phyloP scores from a whole-genome alignment of 2,888 invertebrate genomes.

The Metacarcinus magister region DNA sequence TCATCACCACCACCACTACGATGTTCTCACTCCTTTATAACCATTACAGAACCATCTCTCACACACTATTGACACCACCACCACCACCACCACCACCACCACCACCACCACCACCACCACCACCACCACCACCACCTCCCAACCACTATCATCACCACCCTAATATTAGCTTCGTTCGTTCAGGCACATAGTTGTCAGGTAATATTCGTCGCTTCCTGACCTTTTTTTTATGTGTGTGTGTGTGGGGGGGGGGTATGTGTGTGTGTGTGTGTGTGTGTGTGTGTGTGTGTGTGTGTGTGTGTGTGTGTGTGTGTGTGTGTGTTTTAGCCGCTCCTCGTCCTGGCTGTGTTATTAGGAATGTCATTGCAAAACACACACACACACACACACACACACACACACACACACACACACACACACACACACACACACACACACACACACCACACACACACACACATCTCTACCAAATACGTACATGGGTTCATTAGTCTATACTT shows the following conservation, averaged over 20 bases:
- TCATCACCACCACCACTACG: background rate
- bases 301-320: too few relatives aligned
- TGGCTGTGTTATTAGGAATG: background rate
- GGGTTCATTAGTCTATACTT: background rate
- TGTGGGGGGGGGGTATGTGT: too few relatives aligned
- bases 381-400: constrained; percentile 31
- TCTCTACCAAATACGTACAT: background rate
- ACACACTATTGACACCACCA: background rate
- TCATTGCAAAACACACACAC: background rate
- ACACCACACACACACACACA: background rate
- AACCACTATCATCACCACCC: constrained; percentile 8
- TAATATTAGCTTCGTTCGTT: constrained; percentile 9
- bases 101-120: background rate
- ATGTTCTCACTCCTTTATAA: background rate
- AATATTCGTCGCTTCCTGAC: background rate
- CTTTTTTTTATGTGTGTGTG: too few relatives aligned
- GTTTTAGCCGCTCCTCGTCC: background rate
- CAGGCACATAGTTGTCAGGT: background rate
- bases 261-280: too few relatives aligned
- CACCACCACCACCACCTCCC: background rate
- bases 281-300: too few relatives aligned
- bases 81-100: background rate
- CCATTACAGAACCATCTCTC: background rate
- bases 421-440: constrained; percentile 10
- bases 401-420: constrained; percentile 43